A percentile compares a stretch with the other conserved stretches of the same genome.
Conservation (phyloP, 2,113 vertebrate genomes). For the Plotosus lineatus region DNA sequence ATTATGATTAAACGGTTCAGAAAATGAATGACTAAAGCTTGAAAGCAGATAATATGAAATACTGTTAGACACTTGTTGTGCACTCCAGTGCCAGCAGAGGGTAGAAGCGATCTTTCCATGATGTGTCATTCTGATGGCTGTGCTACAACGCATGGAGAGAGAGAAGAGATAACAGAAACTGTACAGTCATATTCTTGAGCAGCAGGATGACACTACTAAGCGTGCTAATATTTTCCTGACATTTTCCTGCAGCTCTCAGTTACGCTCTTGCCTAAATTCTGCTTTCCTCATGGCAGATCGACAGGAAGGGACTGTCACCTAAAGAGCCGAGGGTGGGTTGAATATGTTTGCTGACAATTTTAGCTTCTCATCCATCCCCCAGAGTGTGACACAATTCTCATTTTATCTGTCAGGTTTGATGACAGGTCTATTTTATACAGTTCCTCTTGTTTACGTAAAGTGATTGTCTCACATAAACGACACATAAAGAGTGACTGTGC, state of each 20-base stretch:
- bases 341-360: slow-evolving; percentile 12
- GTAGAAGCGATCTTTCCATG: slow-evolving; percentile 25
- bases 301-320: neutral
- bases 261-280: neutral
- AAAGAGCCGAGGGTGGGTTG: slow-evolving; percentile 5
- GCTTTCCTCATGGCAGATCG: neutral
- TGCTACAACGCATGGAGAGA: neutral
- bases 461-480: slow-evolving; percentile 9
- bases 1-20: too few relatives aligned
- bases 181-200: slow-evolving; percentile 20
- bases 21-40: too few relatives aligned
- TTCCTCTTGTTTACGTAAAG: neutral
- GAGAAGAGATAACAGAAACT: neutral
- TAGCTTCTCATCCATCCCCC: slow-evolving; percentile 17
- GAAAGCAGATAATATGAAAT: neutral
- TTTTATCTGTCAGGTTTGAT: neutral
- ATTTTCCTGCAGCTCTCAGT: neutral
- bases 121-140: neutral
- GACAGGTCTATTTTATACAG: neutral
- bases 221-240: slow-evolving; percentile 10
- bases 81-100: slow-evolving; percentile 30
- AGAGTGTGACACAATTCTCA: neutral
- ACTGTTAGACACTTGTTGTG: neutral
- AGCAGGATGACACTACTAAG: slow-evolving; percentile 4
- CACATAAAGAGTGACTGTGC: neutral